phyloP scores from a whole-genome alignment of 2,797 vertebrate genomes.

The Simalia tracyae region DNA sequence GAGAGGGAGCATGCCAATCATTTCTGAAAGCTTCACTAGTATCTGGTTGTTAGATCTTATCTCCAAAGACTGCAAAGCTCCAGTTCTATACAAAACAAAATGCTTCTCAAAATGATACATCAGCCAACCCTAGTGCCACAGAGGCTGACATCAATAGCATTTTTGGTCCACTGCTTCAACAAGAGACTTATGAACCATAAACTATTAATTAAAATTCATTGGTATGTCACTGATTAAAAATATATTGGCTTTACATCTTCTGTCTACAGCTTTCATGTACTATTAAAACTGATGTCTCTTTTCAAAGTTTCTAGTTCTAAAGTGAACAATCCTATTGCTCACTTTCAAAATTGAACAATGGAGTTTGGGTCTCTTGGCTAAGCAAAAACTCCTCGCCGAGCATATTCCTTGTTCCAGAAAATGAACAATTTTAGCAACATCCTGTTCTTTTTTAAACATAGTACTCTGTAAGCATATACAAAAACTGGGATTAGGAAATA shows the following conservation, averaged over 20 bases:
- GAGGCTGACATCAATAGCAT: not conserved
- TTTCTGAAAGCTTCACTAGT: no score
- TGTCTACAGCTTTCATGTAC: not conserved
- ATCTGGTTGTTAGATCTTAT: no score
- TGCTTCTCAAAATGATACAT: not conserved
- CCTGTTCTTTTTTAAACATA: not conserved
- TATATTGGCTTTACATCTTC: not conserved
- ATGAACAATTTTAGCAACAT: not conserved
- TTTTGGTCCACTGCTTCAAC: not conserved
- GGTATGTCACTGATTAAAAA: not conserved
- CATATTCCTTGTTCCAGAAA: not conserved
- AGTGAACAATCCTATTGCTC: not conserved
- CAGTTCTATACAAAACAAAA: not conserved
- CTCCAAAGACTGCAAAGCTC: no score
- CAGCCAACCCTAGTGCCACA: not conserved
- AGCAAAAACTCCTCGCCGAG: not conserved
- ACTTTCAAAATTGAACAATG: not conserved
- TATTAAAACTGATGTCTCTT: not conserved
- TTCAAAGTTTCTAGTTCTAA: not conserved
- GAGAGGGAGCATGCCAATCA: no score
- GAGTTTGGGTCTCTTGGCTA: not conserved
- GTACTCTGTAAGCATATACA: not conserved
- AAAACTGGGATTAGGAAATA: not conserved
- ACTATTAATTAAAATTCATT: not conserved
- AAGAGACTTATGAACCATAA: not conserved